These are phyloP conservation scores for Rhabdornis inornatus DNA, from an alignment of 2,113 vertebrate species.

Conservation along the genomic window DNA sequence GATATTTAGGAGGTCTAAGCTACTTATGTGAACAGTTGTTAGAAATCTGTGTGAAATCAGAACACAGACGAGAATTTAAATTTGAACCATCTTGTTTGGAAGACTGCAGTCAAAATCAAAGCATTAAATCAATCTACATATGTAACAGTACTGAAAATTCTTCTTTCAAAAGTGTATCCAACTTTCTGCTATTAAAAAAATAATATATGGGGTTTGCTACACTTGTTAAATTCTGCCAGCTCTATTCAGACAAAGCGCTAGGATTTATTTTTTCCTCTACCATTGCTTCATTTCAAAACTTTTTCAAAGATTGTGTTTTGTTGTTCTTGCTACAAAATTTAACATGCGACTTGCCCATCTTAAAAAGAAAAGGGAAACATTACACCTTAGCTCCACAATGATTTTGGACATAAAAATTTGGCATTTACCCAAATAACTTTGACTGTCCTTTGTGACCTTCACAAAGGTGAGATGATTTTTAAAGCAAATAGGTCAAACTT, in stretches of 20 bases:
- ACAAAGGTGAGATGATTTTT: background rate
- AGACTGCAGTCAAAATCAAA: constrained; percentile 49
- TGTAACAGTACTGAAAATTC: constrained; percentile 49
- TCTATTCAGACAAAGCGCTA: constrained; percentile 27
- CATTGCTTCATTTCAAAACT: constrained; percentile 14
- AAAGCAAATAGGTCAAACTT: fast-evolving
- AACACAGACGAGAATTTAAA: constrained; percentile 47
- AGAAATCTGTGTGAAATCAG: constrained; percentile 48
- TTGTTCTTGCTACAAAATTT: background rate
- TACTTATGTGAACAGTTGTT: constrained; percentile 40
- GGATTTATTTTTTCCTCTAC: constrained; percentile 21
- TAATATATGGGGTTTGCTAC: background rate
- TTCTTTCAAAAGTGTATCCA: constrained; percentile 46
- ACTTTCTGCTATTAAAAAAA: constrained; percentile 7
- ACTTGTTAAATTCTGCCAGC: constrained; percentile 7
- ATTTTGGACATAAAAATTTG: background rate
- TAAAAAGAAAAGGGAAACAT: background rate
- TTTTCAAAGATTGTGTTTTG: constrained; percentile 41
- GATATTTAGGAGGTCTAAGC: background rate
- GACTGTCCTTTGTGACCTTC: background rate
- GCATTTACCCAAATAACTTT: background rate
- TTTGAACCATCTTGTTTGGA: constrained; percentile 42
- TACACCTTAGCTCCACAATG: background rate
- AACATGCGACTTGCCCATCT: background rate
- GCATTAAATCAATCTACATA: constrained; percentile 51